These are phyloP conservation scores for Myrmecophaga tridactyla DNA, from an alignment of 2,113 vertebrate species.

Conservation along the genomic window DNA sequence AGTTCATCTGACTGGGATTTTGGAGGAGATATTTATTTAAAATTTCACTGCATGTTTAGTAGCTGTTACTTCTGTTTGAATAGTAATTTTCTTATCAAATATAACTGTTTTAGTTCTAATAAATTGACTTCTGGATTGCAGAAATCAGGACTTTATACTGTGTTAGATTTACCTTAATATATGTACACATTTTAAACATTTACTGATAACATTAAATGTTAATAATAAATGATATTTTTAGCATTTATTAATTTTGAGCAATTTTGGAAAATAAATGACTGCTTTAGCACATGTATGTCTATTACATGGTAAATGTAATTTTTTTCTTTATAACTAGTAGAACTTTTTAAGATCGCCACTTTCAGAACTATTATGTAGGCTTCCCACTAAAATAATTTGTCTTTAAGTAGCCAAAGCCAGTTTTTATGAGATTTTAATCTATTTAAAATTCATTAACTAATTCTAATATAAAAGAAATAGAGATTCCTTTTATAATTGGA, in stretches of 20 bases:
- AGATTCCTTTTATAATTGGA: constrained; percentile 29
- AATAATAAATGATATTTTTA: background rate
- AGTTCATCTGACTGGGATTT: constrained; percentile 27
- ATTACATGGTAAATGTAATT: background rate
- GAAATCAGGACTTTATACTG: background rate
- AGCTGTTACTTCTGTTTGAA: constrained; percentile 5
- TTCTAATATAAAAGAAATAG: constrained; percentile 17
- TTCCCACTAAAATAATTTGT: background rate
- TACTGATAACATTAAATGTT: constrained; percentile 11
- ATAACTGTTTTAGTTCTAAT: background rate
- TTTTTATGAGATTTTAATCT: background rate
- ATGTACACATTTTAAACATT: constrained; percentile 10
- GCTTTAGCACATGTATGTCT: background rate
- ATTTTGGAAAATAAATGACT: constrained; percentile 13
- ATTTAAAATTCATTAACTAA: constrained; percentile 35
- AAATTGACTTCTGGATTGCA: background rate
- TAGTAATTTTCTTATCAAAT: constrained; percentile 14
- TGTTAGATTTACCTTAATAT: background rate
- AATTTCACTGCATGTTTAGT: constrained; percentile 1
- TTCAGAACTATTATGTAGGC: background rate
- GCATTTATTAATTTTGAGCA: constrained; percentile 29
- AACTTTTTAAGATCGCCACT: background rate
- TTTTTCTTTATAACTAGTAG: background rate
- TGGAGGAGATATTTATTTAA: background rate
- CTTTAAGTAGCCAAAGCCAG: constrained; percentile 16